Conservation (phyloP, 2,888 invertebrate species). For the Trachelus troglodyta region DNA sequence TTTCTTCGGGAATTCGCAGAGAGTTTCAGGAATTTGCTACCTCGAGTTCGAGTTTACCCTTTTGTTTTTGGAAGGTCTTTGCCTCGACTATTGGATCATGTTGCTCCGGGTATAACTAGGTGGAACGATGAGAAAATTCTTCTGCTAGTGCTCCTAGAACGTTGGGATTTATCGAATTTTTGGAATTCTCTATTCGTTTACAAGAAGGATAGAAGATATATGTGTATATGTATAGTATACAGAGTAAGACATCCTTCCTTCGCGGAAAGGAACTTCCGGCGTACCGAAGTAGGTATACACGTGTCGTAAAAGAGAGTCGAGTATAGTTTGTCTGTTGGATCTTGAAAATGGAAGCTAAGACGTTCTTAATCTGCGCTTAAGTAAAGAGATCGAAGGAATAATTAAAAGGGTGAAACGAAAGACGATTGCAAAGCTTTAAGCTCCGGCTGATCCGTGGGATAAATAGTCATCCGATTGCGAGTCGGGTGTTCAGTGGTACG, state of each 20-base stretch:
- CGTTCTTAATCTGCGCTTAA: slow-evolving; percentile 31
- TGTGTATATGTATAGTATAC: no score
- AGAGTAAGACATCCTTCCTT: background rate
- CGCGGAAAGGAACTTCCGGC: background rate
- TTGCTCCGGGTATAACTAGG: slow-evolving; percentile 43
- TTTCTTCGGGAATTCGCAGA: background rate
- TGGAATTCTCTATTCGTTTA: slow-evolving; percentile 33
- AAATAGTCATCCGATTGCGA: background rate
- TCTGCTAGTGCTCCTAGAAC: background rate
- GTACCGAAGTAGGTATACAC: background rate
- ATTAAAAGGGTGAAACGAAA: slow-evolving; percentile 1
- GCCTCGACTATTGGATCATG: slow-evolving; percentile 1
- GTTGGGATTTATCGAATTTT: slow-evolving; percentile 46
- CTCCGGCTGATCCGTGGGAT: background rate
- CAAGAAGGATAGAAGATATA: background rate
- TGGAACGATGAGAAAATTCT: slow-evolving; percentile 43
- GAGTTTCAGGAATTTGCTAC: background rate
- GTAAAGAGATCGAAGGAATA: slow-evolving; percentile 30
- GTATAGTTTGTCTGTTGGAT: background rate
- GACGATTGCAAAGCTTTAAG: background rate
- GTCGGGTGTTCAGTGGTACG: background rate
- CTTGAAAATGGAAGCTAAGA: background rate
- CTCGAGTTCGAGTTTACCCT: background rate
- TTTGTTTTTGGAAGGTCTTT: background rate
- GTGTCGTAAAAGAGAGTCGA: background rate